Evolutionary conservation across 2,888 invertebrate genomes (phyloP).

Genomic region (Drosophila heteroneura): DNA sequence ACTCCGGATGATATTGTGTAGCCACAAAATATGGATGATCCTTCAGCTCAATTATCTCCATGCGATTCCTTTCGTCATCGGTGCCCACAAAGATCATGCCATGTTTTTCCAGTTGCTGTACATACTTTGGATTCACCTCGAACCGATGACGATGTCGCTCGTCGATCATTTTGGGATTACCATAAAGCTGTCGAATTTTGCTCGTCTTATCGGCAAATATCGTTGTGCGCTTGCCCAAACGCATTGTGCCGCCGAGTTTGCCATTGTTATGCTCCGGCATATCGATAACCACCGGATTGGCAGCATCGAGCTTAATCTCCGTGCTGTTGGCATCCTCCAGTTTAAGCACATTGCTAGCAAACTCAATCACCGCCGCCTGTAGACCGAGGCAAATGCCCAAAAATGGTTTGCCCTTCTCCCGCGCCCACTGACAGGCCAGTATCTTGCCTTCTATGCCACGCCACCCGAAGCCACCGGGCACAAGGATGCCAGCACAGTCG

Average conservation of each 20-base stretch:
- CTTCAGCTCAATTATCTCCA: constrained; percentile 96
- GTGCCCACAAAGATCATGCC: constrained; percentile 96
- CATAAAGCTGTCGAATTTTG: constrained; percentile 90
- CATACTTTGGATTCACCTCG: constrained; percentile 97
- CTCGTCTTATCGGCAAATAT: constrained; percentile 88
- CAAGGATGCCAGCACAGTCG: constrained; percentile 95
- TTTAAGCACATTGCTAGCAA: constrained; percentile 93
- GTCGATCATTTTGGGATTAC: constrained; percentile 91
- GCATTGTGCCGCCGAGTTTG: constrained; percentile 98
- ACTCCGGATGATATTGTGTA: constrained; percentile 99
- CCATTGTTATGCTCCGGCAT: constrained; percentile 99
- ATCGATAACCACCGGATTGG: constrained; percentile 95
- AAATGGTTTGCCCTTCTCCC: constrained; percentile 95
- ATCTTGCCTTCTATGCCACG: constrained; percentile 99
- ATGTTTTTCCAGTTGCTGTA: constrained; percentile 90
- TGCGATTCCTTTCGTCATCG: constrained; percentile 93
- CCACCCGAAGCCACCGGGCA: constrained; percentile 99
- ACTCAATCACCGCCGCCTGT: constrained; percentile 98
- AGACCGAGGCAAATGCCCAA: constrained; percentile 99
- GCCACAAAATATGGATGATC: constrained; percentile 97
- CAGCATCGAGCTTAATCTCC: constrained; percentile 91
- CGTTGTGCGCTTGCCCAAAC: constrained; percentile 96
- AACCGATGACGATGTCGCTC: constrained; percentile 99
- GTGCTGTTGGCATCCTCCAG: constrained; percentile 93
- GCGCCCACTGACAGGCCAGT: constrained; percentile 96